phyloP scores from a whole-genome alignment of 2,797 vertebrate genomes.

The Pseudochromis fuscus region DNA sequence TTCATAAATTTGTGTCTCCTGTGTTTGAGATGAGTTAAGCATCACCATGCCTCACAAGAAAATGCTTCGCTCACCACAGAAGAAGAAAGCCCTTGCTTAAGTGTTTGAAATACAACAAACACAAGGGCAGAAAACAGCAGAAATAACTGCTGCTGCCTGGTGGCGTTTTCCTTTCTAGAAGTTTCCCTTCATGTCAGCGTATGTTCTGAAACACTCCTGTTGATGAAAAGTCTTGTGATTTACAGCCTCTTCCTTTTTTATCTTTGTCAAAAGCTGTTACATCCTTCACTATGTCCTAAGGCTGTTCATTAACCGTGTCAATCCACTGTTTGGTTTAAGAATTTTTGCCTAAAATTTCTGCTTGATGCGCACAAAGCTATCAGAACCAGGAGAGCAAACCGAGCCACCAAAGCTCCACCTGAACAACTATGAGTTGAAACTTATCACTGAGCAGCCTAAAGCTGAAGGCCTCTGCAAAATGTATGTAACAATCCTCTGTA shows the following conservation, averaged over 20 bases:
- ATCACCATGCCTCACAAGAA: neutral
- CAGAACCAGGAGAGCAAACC: neutral
- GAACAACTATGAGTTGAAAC: neutral
- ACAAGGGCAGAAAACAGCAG: neutral
- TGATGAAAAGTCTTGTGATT: conserved; percentile 6
- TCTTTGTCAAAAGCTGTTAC: neutral
- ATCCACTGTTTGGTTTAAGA: neutral
- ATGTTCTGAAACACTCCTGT: neutral
- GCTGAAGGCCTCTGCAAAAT: conserved; percentile 3
- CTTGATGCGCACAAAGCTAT: conserved; percentile 1
- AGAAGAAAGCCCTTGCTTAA: neutral
- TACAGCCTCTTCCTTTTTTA: conserved; percentile 13
- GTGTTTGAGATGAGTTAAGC: conserved; percentile 17
- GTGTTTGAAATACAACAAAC: conserved; percentile 10
- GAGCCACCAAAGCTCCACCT: neutral
- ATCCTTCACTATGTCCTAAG: neutral
- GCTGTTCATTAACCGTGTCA: neutral
- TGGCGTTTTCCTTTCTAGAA: neutral
- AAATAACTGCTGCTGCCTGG: neutral
- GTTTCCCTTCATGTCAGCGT: conserved; percentile 8
- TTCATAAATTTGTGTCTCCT: conserved; percentile 2
- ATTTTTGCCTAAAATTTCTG: neutral
- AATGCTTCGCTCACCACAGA: neutral
- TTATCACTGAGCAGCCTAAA: conserved; percentile 1
- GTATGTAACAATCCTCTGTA: neutral